Conservation (phyloP, 2,888 invertebrate genomes). For the Clunio marinus region DNA sequence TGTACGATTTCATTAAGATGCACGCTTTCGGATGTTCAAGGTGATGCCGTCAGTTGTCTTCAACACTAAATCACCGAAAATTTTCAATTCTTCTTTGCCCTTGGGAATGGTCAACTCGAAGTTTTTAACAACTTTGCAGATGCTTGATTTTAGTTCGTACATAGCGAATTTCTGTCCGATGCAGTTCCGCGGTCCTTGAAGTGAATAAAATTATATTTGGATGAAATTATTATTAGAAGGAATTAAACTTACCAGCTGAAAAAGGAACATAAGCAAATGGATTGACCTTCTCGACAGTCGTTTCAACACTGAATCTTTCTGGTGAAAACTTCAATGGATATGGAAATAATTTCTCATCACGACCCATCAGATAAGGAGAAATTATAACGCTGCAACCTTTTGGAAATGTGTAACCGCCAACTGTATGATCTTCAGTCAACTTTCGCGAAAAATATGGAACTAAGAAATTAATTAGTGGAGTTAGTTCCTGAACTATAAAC, state of each 20-base stretch:
- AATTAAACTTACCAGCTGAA: conserved; percentile 48
- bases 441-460: conserved; percentile 35
- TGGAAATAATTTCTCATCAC: conserved; percentile 44
- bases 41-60: not conserved
- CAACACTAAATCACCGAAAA: not conserved
- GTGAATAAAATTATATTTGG: not conserved
- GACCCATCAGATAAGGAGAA: conserved; percentile 46
- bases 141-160: not conserved
- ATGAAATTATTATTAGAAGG: not conserved
- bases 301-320: conserved; percentile 45
- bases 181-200: conserved; percentile 23
- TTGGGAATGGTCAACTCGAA: not conserved
- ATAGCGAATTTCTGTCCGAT: conserved; percentile 31
- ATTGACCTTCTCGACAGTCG: conserved; percentile 38
- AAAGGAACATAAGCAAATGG: conserved; percentile 47
- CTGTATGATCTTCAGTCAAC: conserved; percentile 15
- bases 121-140: not conserved
- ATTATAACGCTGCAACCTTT: conserved; percentile 46
- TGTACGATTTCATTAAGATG: no score
- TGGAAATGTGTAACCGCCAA: conserved; percentile 45
- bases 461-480: no score
- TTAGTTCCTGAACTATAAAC: no score
- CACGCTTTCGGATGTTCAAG: conserved; percentile 16
- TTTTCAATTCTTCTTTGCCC: not conserved
- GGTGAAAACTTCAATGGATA: conserved; percentile 47